phyloP scores from a whole-genome alignment of 2,888 invertebrate genomes.

The Dasysyrphus tricinctus region DNA sequence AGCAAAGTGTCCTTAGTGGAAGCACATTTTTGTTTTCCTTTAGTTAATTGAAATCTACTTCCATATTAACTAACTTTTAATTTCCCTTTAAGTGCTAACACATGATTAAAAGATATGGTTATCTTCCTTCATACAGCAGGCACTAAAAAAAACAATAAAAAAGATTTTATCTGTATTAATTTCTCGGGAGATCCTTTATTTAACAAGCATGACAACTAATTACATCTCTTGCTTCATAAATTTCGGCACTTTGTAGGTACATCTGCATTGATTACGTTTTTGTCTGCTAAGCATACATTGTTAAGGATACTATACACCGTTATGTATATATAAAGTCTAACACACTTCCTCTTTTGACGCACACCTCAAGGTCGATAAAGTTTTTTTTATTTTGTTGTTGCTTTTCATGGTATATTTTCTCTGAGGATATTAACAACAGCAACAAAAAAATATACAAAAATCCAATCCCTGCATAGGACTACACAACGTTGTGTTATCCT shows the following conservation, averaged over 20 bases:
- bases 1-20: too few relatives aligned
- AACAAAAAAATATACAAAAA: not conserved
- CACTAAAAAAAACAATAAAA: not conserved
- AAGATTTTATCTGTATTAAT: not conserved
- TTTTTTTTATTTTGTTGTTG: conserved; percentile 39
- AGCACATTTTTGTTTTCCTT: too few relatives aligned
- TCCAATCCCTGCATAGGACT: conserved; percentile 39
- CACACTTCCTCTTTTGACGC: conserved; percentile 46
- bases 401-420: conserved; percentile 27
- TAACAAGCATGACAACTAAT: conserved; percentile 6
- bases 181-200: conserved; percentile 5
- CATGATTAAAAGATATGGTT: too few relatives aligned
- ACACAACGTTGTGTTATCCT: conserved; percentile 34
- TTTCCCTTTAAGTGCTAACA: too few relatives aligned
- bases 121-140: not conserved
- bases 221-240: conserved; percentile 14
- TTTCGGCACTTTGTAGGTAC: conserved; percentile 3
- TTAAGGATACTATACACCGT: not conserved
- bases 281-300: conserved; percentile 34
- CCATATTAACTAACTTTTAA: too few relatives aligned
- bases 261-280: conserved; percentile 16
- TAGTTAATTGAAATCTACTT: too few relatives aligned
- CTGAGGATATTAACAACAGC: not conserved
- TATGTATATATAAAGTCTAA: not conserved
- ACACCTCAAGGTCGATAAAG: conserved; percentile 51